Evolutionary conservation across 1,140 invertebrate genomes (phyloP).

Genomic region (Eriocheir sinensis): DNA sequence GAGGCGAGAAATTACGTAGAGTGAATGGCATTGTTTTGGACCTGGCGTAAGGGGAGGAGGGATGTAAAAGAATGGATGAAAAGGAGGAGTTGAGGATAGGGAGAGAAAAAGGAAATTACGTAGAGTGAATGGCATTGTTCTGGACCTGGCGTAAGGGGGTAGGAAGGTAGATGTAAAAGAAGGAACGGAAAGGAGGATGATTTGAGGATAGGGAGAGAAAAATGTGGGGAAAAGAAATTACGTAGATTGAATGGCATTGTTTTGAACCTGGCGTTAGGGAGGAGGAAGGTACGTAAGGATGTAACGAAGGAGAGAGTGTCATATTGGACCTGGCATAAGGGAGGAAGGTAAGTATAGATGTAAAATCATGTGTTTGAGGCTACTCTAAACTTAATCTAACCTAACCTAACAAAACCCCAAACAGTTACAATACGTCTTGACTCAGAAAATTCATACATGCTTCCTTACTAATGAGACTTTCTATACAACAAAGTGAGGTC

Average conservation of each 20-base stretch:
- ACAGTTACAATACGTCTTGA: too few species aligned
- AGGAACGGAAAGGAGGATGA: neutral
- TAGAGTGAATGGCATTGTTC: conserved; percentile 78
- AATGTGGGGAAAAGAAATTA: neutral
- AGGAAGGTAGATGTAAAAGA: neutral
- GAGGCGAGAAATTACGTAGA: neutral
- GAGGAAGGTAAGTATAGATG: neutral
- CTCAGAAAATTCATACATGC: too few species aligned
- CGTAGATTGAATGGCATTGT: neutral
- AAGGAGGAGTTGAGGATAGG: neutral
- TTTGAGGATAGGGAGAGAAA: neutral
- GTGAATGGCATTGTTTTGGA: neutral
- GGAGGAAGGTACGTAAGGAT: neutral
- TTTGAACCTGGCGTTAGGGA: neutral
- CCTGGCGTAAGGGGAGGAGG: neutral
- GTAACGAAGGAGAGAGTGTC: neutral
- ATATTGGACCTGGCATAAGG: neutral
- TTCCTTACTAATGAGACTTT: too few species aligned
- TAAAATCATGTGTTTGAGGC: neutral
- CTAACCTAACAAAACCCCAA: too few species aligned
- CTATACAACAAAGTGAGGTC: too few species aligned
- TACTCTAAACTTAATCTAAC: too few species aligned
- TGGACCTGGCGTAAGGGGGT: conserved; percentile 13
- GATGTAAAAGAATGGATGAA: neutral
- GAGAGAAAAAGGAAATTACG: conserved; percentile 28